These are phyloP conservation scores for Nemotelus nigrinus DNA, from an alignment of 2,888 invertebrate species.

Conservation along the genomic window DNA sequence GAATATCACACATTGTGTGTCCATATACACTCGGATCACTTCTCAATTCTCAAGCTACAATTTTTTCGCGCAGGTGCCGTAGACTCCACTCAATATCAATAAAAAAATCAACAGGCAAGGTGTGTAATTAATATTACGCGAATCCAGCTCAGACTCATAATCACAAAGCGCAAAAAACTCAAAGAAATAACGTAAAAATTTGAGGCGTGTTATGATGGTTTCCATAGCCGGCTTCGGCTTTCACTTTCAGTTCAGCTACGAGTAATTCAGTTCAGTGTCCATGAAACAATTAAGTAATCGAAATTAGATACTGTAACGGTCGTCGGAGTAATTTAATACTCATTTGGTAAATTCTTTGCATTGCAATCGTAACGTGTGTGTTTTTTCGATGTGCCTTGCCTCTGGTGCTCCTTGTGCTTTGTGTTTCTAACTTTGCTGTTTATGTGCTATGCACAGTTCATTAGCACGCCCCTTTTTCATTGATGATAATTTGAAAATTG, in stretches of 20 bases:
- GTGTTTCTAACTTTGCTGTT: not conserved
- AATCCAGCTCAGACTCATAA: not conserved
- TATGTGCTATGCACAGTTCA: not conserved
- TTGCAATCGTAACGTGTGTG: not conserved
- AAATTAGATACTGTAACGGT: constrained; percentile 37
- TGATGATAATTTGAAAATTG: not conserved
- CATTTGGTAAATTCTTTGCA: constrained; percentile 31
- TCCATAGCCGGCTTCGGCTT: not conserved
- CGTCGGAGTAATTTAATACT: constrained; percentile 40
- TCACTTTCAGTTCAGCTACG: constrained; percentile 7
- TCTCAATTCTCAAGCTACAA: not conserved
- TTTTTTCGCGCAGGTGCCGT: not conserved
- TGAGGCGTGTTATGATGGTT: not conserved
- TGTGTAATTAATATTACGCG: constrained; percentile 15
- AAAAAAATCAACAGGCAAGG: not conserved
- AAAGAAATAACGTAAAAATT: not conserved
- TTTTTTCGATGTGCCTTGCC: constrained; percentile 1
- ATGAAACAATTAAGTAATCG: constrained; percentile 39
- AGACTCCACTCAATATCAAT: not conserved
- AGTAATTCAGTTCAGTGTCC: not conserved
- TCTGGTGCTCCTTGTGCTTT: not conserved
- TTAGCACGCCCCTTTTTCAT: constrained; percentile 32
- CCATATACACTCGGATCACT: not conserved
- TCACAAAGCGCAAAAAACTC: not conserved
- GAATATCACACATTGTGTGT: constrained; percentile 2